phyloP scores from a whole-genome alignment of 2,797 vertebrate species.

The Rhabdophis nuchalis region DNA sequence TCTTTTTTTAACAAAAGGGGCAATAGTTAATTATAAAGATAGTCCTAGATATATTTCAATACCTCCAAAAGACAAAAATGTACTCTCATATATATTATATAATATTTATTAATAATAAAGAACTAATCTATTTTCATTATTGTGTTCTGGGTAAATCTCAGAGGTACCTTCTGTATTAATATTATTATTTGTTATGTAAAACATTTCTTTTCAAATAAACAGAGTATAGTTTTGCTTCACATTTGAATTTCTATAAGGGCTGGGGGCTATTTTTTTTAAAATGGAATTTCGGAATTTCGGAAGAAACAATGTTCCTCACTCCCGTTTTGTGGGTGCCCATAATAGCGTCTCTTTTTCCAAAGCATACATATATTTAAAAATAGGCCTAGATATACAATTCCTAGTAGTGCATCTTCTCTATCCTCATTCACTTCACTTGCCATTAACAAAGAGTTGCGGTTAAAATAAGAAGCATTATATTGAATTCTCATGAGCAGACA shows the following conservation, averaged over 20 bases:
- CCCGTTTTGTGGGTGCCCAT: not conserved
- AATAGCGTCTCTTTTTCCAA: not conserved
- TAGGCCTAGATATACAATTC: not conserved
- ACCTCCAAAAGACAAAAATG: not conserved
- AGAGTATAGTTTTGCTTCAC: not conserved
- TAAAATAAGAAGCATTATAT: not conserved
- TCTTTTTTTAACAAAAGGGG: not conserved
- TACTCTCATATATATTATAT: not conserved
- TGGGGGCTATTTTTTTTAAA: not conserved
- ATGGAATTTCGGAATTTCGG: not conserved
- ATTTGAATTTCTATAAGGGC: not conserved
- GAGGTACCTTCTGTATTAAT: not conserved
- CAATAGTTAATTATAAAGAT: not conserved
- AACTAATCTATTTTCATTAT: not conserved
- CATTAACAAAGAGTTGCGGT: not conserved
- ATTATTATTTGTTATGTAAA: not conserved
- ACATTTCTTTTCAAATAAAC: not conserved
- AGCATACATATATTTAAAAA: not conserved
- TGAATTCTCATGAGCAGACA: not conserved
- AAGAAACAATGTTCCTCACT: not conserved
- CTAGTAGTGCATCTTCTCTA: not conserved
- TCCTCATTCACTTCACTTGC: not conserved
- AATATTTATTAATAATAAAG: not conserved
- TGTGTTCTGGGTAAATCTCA: not conserved
- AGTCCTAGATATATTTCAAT: not conserved